Conservation (phyloP, 92 coral and sea anemone species). For the Meandrina meandrites region DNA sequence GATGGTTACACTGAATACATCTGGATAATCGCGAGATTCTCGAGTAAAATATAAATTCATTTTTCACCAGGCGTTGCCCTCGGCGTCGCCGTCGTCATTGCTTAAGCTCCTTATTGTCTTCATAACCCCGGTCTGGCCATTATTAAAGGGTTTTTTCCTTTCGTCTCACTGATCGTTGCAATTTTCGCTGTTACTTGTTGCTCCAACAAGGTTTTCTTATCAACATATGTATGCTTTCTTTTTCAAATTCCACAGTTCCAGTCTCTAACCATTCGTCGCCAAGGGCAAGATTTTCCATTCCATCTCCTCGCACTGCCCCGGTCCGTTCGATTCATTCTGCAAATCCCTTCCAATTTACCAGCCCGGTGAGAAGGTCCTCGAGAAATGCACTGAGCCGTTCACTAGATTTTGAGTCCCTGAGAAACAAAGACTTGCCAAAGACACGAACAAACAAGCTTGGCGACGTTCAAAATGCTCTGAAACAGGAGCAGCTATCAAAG, state of each 20-base stretch:
- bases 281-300: slow-evolving; percentile 11
- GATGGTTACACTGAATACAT: no score
- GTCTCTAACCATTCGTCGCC: slow-evolving; percentile 33
- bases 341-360: slow-evolving; percentile 30
- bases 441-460: not conserved
- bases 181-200: not conserved
- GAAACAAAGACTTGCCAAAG: not conserved
- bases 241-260: slow-evolving; percentile 14
- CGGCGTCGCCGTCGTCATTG: no score
- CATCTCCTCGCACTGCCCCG: slow-evolving; percentile 41
- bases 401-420: slow-evolving; percentile 31
- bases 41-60: no score
- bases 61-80: no score
- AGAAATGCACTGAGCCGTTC: slow-evolving; percentile 21
- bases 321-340: slow-evolving; percentile 35
- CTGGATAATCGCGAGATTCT: no score
- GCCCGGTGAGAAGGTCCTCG: slow-evolving; percentile 5
- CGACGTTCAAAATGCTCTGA: not conserved
- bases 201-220: not conserved
- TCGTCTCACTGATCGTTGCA: not conserved
- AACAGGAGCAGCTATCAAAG: not conserved
- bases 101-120: no score
- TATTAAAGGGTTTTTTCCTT: no score
- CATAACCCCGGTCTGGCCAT: no score
- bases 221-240: not conserved